Evolutionary conservation across 2,113 vertebrate species (phyloP).

Genomic region (Phylloscopus trochilus): DNA sequence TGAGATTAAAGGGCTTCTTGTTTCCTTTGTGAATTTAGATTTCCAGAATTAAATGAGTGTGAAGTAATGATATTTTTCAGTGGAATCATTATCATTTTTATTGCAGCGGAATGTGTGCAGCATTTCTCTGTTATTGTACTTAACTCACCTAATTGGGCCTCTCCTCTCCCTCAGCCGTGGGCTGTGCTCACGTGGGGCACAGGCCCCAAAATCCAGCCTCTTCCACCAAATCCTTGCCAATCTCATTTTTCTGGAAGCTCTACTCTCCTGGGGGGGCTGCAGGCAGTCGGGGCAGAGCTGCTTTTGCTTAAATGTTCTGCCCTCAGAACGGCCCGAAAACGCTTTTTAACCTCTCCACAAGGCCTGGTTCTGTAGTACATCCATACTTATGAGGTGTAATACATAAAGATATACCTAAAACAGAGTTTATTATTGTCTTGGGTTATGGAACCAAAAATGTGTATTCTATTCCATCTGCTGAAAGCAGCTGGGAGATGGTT

Average conservation of each 20-base stretch:
- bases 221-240: not conserved
- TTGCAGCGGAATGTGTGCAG: conserved; percentile 1
- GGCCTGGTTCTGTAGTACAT: not conserved
- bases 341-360: not conserved
- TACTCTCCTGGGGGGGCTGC: not conserved
- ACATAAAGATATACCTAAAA: not conserved
- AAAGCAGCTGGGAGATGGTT: no score
- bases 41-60: conserved; percentile 70
- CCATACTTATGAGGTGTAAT: rapidly evolving
- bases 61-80: conserved; percentile 65
- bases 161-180: not conserved
- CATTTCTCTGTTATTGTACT: conserved; percentile 27
- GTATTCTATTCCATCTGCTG: no score
- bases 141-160: conserved; percentile 36
- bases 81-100: conserved; percentile 63
- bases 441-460: no score
- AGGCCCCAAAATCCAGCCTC: not conserved
- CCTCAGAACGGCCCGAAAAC: not conserved
- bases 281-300: not conserved
- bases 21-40: conserved; percentile 69
- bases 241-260: not conserved
- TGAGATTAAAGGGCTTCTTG: conserved; percentile 60
- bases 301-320: not conserved
- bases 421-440: not conserved
- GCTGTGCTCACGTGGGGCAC: not conserved